Percentiles rank a stretch among this genome's conserved stretches.
Conservation (phyloP, 2,113 vertebrate species). For the Misgurnus anguillicaudatus region DNA sequence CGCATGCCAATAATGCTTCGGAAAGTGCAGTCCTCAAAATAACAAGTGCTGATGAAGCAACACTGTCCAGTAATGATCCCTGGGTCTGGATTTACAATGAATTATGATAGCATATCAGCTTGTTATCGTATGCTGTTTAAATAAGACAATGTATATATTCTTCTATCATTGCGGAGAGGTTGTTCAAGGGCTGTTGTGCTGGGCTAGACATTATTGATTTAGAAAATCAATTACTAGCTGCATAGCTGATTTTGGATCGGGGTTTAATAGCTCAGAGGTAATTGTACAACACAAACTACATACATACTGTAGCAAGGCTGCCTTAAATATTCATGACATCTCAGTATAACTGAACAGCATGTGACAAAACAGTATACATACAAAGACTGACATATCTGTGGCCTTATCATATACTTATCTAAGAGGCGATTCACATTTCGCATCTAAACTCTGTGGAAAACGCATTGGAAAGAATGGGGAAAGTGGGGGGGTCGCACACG, state of each 20-base stretch:
- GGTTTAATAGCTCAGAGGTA: constrained; percentile 39
- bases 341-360: background rate
- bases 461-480: no score
- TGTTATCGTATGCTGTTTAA: constrained; percentile 25
- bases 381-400: background rate
- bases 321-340: constrained; percentile 14
- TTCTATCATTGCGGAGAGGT: background rate
- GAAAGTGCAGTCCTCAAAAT: constrained; percentile 9
- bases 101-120: constrained; percentile 16
- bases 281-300: constrained; percentile 42
- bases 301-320: constrained; percentile 4
- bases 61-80: constrained; percentile 1
- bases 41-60: constrained; percentile 35
- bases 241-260: constrained; percentile 29
- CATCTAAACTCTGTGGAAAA: no score
- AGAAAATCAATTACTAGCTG: constrained; percentile 41
- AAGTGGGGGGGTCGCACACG: no score
- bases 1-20: constrained; percentile 16
- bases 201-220: constrained; percentile 46
- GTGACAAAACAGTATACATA: background rate
- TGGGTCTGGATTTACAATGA: constrained; percentile 32
- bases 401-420: no score
- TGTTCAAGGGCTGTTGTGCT: background rate
- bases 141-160: constrained; percentile 18
- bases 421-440: no score